Conservation (phyloP, 2,113 vertebrate genomes). For the Trematocara unimaculatum region DNA sequence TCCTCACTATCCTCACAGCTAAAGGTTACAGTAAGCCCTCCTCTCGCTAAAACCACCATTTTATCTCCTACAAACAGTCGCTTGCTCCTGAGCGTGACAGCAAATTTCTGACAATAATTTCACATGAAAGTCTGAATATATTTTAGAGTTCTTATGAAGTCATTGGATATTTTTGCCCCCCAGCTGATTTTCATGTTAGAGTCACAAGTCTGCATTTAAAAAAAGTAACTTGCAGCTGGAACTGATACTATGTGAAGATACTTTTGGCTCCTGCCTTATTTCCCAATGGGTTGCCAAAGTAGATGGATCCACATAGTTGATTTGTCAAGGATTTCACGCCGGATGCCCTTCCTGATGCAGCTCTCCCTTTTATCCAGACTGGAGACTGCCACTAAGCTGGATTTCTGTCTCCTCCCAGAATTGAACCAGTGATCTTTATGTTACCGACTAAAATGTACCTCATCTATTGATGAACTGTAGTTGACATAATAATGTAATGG, state of each 20-base stretch:
- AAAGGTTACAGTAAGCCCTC: neutral
- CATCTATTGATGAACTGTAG: neutral
- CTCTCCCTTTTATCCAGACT: neutral
- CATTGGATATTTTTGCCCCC: neutral
- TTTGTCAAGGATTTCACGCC: neutral
- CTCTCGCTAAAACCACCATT: neutral
- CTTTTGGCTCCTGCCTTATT: neutral
- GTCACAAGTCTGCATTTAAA: neutral
- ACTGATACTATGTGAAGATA: neutral
- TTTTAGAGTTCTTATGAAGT: neutral
- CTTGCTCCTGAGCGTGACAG: neutral
- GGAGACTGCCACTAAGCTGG: neutral
- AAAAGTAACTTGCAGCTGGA: neutral
- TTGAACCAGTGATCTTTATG: neutral
- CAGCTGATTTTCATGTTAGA: neutral
- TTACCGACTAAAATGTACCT: neutral
- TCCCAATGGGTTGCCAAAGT: neutral
- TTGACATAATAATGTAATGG: neutral
- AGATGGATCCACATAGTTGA: neutral
- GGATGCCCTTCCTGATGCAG: neutral
- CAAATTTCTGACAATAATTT: neutral
- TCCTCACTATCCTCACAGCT: neutral
- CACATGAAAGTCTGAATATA: neutral
- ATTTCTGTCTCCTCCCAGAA: neutral
- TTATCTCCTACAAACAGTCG: neutral